Evolutionary conservation across 2,888 invertebrate species (phyloP).

Genomic region (Tinea pellionella): DNA sequence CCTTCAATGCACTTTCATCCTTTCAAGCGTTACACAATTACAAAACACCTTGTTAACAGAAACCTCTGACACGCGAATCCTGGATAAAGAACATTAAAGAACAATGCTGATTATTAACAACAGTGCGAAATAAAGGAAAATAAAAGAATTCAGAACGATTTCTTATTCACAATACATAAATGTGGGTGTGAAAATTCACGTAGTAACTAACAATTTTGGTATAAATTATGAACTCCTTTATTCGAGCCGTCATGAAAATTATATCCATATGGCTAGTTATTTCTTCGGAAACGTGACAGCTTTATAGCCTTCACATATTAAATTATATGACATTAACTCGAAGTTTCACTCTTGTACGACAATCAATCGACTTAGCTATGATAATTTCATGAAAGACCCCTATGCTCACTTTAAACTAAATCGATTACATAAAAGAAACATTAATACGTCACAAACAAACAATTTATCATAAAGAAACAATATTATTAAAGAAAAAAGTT

Average conservation of each 20-base stretch:
- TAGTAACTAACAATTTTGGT: neutral
- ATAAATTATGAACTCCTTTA: slow-evolving; percentile 1
- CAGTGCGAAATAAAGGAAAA: neutral
- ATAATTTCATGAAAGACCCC: neutral
- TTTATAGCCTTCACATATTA: neutral
- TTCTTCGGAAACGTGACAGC: neutral
- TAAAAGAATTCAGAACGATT: neutral
- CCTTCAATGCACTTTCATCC: neutral
- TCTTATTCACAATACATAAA: neutral
- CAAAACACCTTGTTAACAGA: neutral
- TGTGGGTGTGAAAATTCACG: slow-evolving; percentile 9
- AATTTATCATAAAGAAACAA: too few relatives aligned
- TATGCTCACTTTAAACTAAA: neutral
- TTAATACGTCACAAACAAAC: too few relatives aligned
- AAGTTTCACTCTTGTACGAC: neutral
- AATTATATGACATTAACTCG: neutral
- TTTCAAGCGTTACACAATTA: neutral
- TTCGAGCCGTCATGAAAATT: neutral
- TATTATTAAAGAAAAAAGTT: too few relatives aligned
- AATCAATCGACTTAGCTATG: neutral
- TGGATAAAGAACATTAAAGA: neutral
- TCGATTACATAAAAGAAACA: neutral
- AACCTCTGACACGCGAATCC: neutral
- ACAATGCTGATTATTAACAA: neutral
- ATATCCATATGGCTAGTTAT: neutral